Evolutionary conservation across 35 echinoderm and acorn worm genomes (phyloP).

Genomic region (Holothuria glaberrima): DNA sequence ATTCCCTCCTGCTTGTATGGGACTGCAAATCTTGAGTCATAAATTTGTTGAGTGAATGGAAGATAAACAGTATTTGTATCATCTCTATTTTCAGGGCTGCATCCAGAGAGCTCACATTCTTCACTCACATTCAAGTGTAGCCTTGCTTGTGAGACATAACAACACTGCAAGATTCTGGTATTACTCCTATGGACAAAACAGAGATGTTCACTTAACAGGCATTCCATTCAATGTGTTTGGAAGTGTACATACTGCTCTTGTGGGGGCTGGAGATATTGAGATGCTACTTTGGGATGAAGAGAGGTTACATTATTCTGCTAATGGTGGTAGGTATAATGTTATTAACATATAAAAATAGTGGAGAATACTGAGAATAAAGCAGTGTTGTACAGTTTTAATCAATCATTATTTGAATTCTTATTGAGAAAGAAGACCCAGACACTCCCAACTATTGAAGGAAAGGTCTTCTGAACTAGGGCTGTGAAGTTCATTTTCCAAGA

Average conservation of each 20-base stretch:
- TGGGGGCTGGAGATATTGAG: constrained; percentile 12
- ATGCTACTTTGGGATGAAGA: constrained; percentile 37
- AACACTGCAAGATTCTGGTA: neutral
- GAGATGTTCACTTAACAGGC: neutral
- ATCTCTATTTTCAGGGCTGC: neutral
- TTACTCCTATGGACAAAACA: neutral
- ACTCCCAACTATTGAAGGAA: too few relatives aligned
- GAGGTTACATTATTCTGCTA: constrained; percentile 10
- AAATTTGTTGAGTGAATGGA: neutral
- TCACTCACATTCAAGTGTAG: constrained; percentile 9
- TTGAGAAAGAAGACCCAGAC: too few relatives aligned
- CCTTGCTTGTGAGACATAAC: constrained; percentile 1
- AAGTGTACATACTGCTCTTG: neutral
- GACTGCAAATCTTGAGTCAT: neutral
- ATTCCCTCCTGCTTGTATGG: too few relatives aligned
- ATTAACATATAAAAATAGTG: too few relatives aligned
- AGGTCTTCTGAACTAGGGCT: too few relatives aligned
- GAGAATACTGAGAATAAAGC: too few relatives aligned
- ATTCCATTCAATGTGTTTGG: neutral
- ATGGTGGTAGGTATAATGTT: neutral
- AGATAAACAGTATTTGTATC: neutral
- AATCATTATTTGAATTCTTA: too few relatives aligned
- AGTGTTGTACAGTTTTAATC: too few relatives aligned
- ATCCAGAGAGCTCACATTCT: constrained; percentile 20
- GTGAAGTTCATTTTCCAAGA: too few relatives aligned